Evolutionary conservation across 2,797 vertebrate genomes (phyloP), one percentile per base, ranked within the genome.

Genomic region (Ctenopoma kingsleyae): DNA sequence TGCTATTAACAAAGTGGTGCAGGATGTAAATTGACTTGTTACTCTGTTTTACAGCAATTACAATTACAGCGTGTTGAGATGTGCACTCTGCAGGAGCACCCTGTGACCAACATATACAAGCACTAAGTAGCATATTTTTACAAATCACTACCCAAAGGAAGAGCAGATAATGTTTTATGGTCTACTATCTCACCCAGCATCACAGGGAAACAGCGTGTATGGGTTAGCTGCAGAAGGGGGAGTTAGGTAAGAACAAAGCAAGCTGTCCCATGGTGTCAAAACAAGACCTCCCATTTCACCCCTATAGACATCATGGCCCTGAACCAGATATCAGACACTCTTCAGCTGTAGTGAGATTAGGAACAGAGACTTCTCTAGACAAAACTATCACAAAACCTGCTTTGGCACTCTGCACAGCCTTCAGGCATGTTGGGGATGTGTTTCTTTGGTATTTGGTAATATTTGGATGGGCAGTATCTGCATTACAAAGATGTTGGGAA

Each of bases 211-310:
- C 66, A 55, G 35, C 41, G 1, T 36, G 75, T 61, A 64, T 67
- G 70, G 71, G 65, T 76, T 48, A 47, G 67, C 51, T 63, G 22
- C 80, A 75, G 72, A 85, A 71, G 65, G 53, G 19, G 19, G 22
- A 88, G 91, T 92, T 92, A 91, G 91, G 82, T 74, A 71, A 89
- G 89, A 93, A 94, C 91, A 94, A 92, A 94, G 91, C 56, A 46
- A 38, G 73, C 44, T 74, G 80, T 90, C 78, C 72, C 68, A 74
- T 23, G 73, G 78, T 92, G 89, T 93, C 88, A 93, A 93, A 93
- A 92, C 91, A 93, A 85, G 71, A 81, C 83, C 83, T 92, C 83
- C 79, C 61, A 23, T 83, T 82, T 86, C 82, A 83, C 86, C 83
- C 89, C 80, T 50, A 84, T 80, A 74, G 74, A 81, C 23, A 23